Base-by-base conservation (phyloP, 2,888 invertebrate genomes). In the Dicroscelio sp. region DNA sequence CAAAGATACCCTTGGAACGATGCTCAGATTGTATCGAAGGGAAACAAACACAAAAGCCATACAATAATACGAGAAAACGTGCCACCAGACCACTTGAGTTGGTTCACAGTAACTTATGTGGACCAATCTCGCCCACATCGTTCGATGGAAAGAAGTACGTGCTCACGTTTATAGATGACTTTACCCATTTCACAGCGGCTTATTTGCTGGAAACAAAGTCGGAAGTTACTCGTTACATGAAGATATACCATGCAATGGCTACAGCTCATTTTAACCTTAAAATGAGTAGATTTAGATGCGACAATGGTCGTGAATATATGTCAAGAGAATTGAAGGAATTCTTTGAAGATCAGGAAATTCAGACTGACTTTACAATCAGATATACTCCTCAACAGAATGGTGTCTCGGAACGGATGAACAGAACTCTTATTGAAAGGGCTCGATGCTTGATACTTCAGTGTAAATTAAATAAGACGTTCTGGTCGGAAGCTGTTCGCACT, bases 351-450 rank as follows among this genome's bases (percentile, higher is more conserved):
- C 88, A 90, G 69, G 94, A 94, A 4, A 94, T 95, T 48, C 78
- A 86, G 43, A 87, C 93, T 65, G 92, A 95, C 75, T 94, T 93
- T 35, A 92, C 91, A 2, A 93, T 94, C 30, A 83, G 92, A n/a
- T 95, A 95, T 85, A 95, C 94, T 17, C 95, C 94, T 0, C 85
- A 95, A 86, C 94, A 94, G 79, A 95, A 95, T 73, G 94, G 95
- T 10, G 92, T 94, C 1, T 93, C 94, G 4, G 94, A 95, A 79
- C 17, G 94, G 27, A 88, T 95, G 88, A 94, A 95, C 60, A 58
- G 95, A 33, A 93, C 93, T 10, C 83, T 97, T 58, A 95, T 96
- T 5, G 96, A 96, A 93, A 96, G 95, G 90, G 96, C 96, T 79
- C 94, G 96, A 52, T 86, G 96, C 65, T 94, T 96, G 94, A 25